These are phyloP conservation scores for Pionites leucogaster DNA, from an alignment of 2,113 vertebrate genomes.

Conservation along the genomic window DNA sequence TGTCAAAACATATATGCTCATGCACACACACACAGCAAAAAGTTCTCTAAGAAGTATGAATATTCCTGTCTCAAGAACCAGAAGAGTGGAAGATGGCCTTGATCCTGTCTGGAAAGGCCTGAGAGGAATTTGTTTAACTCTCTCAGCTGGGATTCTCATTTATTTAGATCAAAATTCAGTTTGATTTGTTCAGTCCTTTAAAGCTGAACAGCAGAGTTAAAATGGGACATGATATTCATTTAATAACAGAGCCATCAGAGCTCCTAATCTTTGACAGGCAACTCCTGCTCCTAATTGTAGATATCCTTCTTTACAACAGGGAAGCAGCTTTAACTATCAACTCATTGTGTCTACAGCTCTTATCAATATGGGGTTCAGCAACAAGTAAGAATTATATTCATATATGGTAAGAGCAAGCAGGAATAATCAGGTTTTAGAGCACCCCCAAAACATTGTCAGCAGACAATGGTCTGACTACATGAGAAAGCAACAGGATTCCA, in stretches of 20 bases:
- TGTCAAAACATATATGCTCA: neutral
- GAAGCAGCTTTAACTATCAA: neutral
- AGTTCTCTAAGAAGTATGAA: neutral
- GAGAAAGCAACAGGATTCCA: neutral
- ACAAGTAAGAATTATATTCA: neutral
- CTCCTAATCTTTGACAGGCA: neutral
- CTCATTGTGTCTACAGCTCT: neutral
- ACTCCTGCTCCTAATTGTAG: neutral
- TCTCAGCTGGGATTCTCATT: neutral
- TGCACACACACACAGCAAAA: neutral
- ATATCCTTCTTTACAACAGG: neutral
- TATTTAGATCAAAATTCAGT: slow-evolving; percentile 21
- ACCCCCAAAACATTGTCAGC: neutral
- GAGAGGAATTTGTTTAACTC: slow-evolving; percentile 3
- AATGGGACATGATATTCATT: neutral
- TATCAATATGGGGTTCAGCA: neutral
- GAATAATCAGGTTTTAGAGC: neutral
- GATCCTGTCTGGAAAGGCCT: neutral
- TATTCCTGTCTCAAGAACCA: neutral
- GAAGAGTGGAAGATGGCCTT: neutral
- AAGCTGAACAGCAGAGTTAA: neutral
- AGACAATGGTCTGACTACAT: neutral
- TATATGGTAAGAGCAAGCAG: neutral
- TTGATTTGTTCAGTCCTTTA: slow-evolving; percentile 1
- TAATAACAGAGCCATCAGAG: neutral